These are phyloP conservation scores for Scaptomyza graminum DNA, from an alignment of 1,140 invertebrate species.

Conservation along the genomic window DNA sequence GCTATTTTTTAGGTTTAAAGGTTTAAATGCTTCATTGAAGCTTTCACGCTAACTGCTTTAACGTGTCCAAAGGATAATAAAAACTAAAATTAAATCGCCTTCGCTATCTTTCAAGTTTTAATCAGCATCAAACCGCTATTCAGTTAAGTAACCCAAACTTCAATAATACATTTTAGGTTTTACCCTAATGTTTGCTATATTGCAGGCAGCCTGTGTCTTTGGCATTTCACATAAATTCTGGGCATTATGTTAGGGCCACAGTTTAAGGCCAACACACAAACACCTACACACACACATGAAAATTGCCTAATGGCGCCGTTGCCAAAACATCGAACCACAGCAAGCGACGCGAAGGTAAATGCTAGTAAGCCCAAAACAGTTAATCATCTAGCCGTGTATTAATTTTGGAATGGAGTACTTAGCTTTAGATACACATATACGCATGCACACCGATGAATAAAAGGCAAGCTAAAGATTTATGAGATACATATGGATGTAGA, in stretches of 20 bases:
- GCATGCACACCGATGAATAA: neutral
- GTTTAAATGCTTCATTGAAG: no score
- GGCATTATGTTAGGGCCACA: constrained; percentile 1
- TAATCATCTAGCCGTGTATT: constrained; percentile 40
- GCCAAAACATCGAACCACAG: neutral
- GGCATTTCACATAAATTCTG: constrained; percentile 20
- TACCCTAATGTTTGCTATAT: neutral
- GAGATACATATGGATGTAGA: constrained; percentile 23
- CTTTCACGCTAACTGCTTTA: no score
- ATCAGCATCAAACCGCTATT: neutral
- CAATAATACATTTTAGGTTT: neutral
- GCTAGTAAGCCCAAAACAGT: constrained; percentile 14
- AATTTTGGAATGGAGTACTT: constrained; percentile 26
- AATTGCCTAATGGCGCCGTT: constrained; percentile 7
- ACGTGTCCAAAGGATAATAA: no score
- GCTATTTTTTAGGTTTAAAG: no score
- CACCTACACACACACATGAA: neutral
- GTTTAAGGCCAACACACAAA: neutral
- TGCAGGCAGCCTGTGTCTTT: neutral
- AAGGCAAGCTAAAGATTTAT: constrained; percentile 23
- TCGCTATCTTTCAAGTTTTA: neutral
- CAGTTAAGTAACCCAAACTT: neutral
- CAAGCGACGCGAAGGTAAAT: neutral
- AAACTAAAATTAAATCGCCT: neutral
- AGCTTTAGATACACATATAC: neutral